These are phyloP conservation scores for Heteromyza rotundicornis DNA, from an alignment of 2,888 invertebrate species.

Conservation along the genomic window DNA sequence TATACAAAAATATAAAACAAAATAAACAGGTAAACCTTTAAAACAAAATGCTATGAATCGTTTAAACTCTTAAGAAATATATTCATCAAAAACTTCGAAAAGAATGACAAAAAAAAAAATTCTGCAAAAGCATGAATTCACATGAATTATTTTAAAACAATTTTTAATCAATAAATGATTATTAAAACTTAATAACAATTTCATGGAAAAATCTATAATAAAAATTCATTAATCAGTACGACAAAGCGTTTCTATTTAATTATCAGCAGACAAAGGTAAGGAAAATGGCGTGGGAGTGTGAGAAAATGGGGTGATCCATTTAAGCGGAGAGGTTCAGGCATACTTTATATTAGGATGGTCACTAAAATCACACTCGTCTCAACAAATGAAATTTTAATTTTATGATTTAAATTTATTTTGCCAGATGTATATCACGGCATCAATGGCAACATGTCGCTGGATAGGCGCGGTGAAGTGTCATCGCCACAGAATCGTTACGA, in stretches of 20 bases:
- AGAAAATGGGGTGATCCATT: too few relatives aligned
- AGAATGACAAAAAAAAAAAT: background rate
- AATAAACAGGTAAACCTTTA: too few relatives aligned
- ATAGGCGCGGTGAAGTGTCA: conserved; percentile 57
- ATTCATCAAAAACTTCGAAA: conserved; percentile 4
- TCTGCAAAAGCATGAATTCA: too few relatives aligned
- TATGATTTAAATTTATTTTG: too few relatives aligned
- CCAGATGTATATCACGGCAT: conserved; percentile 61
- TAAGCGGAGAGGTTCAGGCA: too few relatives aligned
- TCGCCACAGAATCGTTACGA: conserved; percentile 57
- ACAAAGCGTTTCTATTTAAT: background rate
- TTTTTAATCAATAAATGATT: background rate
- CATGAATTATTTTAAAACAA: conserved; percentile 1
- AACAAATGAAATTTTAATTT: too few relatives aligned
- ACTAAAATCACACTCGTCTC: too few relatives aligned
- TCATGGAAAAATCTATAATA: conserved; percentile 2
- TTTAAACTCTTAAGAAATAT: background rate
- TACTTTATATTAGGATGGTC: too few relatives aligned
- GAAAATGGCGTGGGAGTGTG: too few relatives aligned
- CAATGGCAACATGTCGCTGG: conserved; percentile 62
- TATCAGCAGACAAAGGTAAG: too few relatives aligned
- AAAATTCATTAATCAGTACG: conserved; percentile 4
- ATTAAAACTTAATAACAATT: conserved; percentile 1
- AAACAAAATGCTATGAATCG: too few relatives aligned
- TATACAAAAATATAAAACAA: too few relatives aligned